A percentile compares a stretch with the other conserved stretches of the same genome.
Conservation (phyloP, 2,113 vertebrate species). For the Beaufortia kweichowensis region DNA sequence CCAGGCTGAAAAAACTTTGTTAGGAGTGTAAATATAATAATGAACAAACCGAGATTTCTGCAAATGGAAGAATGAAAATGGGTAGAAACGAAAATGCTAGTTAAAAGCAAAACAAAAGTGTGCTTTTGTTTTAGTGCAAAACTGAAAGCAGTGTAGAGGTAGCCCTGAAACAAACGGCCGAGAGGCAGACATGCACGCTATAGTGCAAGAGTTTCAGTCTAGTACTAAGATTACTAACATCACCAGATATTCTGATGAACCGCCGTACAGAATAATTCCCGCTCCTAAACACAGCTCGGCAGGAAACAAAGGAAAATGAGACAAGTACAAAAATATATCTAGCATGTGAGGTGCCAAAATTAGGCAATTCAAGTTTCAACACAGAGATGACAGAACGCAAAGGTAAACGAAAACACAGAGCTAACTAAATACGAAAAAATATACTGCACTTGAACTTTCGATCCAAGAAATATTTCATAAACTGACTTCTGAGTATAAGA, state of each 20-base stretch:
- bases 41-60: slow-evolving; percentile 51
- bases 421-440: background rate
- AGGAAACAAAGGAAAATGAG: slow-evolving; percentile 55
- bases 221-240: slow-evolving; percentile 61
- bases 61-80: slow-evolving; percentile 61
- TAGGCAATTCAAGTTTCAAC: slow-evolving; percentile 90
- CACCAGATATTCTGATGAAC: slow-evolving; percentile 40
- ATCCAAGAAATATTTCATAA: slow-evolving; percentile 48
- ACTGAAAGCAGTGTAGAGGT: slow-evolving; percentile 46
- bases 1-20: slow-evolving; percentile 46
- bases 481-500: slow-evolving; percentile 5
- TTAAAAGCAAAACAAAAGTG: slow-evolving; percentile 49
- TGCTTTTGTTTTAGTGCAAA: slow-evolving; percentile 47
- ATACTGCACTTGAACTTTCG: slow-evolving; percentile 12
- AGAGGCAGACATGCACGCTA: slow-evolving; percentile 20
- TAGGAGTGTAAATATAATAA: slow-evolving; percentile 47
- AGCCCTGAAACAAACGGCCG: slow-evolving; percentile 30
- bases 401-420: background rate
- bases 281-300: slow-evolving; percentile 59
- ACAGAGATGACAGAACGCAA: slow-evolving; percentile 44
- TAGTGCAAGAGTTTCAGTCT: slow-evolving; percentile 7
- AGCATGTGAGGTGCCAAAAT: slow-evolving; percentile 89
- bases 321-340: slow-evolving; percentile 64
- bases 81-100: slow-evolving; percentile 61
- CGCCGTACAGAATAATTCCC: background rate